Evolutionary conservation across 2,888 invertebrate species (phyloP).

Genomic region (Rotaria socialis): DNA sequence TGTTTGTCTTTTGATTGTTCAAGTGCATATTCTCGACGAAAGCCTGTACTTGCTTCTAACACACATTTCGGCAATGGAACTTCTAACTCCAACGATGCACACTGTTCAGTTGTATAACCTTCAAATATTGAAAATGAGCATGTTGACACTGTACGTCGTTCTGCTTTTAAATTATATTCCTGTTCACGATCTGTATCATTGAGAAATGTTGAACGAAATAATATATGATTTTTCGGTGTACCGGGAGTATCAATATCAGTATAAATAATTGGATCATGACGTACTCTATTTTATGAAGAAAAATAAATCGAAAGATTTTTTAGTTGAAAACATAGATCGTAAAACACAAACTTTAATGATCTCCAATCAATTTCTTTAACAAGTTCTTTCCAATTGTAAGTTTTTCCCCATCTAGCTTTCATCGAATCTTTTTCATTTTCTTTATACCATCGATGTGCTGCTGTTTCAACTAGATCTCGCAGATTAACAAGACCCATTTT

Average conservation of each 20-base stretch:
- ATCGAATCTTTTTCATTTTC: conserved; percentile 42
- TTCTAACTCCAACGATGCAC: conserved; percentile 38
- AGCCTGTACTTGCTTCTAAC: conserved; percentile 43
- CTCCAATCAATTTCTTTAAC: conserved; percentile 42
- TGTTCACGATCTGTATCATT: conserved; percentile 45
- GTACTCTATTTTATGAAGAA: conserved; percentile 11
- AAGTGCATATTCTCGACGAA: conserved; percentile 43
- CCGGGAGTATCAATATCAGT: conserved; percentile 22
- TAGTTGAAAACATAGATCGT: no score
- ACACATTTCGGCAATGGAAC: conserved; percentile 40
- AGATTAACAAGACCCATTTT: conserved; percentile 41
- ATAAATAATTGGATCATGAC: conserved; percentile 36
- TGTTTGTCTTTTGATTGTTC: conserved; percentile 40
- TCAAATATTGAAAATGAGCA: conserved; percentile 44
- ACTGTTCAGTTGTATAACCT: conserved; percentile 41
- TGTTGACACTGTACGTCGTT: conserved; percentile 42
- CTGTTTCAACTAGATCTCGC: conserved; percentile 40
- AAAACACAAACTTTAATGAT: conserved; percentile 37
- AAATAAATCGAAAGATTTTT: neutral
- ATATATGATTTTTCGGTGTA: conserved; percentile 41
- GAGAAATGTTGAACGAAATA: conserved; percentile 46
- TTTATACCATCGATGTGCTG: conserved; percentile 42
- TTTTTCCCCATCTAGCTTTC: conserved; percentile 40
- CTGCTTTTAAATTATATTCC: conserved; percentile 43
- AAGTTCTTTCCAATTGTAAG: conserved; percentile 41